These are phyloP conservation scores for Neodon shergylaensis DNA, from an alignment of 2,113 vertebrate genomes.

Conservation along the genomic window DNA sequence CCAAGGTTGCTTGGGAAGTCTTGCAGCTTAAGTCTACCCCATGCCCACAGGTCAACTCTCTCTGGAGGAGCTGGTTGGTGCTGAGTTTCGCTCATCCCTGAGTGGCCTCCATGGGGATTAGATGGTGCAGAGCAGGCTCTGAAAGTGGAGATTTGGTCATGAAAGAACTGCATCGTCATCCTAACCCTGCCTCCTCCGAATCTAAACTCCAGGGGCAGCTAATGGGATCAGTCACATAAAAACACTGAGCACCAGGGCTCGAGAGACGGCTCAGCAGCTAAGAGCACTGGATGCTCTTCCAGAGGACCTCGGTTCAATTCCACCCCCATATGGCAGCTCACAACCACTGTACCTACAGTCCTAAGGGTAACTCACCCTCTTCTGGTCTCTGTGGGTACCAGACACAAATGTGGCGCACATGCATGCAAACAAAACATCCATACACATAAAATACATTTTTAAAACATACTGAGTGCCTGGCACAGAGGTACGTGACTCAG, in stretches of 20 bases:
- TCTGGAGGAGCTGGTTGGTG: fast-evolving
- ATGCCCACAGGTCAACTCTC: neutral
- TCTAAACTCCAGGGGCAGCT: neutral
- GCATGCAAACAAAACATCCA: too few species aligned
- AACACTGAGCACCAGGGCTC: neutral
- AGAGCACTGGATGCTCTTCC: neutral
- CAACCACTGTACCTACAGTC: neutral
- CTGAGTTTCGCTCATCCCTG: neutral
- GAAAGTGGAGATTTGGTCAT: neutral
- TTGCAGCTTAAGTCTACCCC: neutral
- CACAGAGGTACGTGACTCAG: neutral
- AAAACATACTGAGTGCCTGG: neutral
- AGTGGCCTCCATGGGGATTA: neutral
- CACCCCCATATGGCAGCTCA: neutral
- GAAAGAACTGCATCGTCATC: neutral
- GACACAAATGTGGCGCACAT: too few species aligned
- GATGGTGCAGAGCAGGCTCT: neutral
- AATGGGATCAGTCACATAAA: neutral
- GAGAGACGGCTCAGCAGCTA: neutral
- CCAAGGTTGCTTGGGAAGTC: neutral
- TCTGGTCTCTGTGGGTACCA: neutral
- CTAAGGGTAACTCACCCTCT: neutral
- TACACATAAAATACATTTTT: neutral
- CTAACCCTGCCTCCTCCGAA: neutral
- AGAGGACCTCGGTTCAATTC: neutral